Conservation (phyloP, 2,797 vertebrate genomes). For the Okamejei kenojei region DNA sequence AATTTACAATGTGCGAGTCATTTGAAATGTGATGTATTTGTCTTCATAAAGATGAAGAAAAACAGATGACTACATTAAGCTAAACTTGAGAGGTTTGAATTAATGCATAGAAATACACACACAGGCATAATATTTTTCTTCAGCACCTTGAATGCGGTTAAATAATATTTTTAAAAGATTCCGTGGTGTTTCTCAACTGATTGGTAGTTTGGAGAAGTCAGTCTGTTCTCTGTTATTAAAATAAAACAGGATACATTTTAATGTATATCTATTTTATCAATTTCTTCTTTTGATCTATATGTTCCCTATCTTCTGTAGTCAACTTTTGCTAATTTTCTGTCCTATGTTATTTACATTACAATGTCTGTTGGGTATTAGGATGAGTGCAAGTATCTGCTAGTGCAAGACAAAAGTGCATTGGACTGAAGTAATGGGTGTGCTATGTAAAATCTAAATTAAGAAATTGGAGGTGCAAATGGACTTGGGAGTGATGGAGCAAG, state of each 20-base stretch:
- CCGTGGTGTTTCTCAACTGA: slow-evolving; percentile 43
- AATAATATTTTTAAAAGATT: slow-evolving; percentile 41
- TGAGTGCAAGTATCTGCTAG: neutral
- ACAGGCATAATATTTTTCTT: slow-evolving; percentile 43
- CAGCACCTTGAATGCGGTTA: slow-evolving; percentile 41
- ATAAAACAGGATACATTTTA: slow-evolving; percentile 4
- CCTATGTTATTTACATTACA: neutral
- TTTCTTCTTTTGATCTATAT: neutral
- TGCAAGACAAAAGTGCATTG: slow-evolving; percentile 10
- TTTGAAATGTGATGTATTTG: slow-evolving; percentile 63
- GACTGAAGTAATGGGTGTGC: neutral
- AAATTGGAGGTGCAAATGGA: too few relatives aligned
- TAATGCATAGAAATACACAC: slow-evolving; percentile 52
- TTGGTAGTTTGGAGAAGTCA: slow-evolving; percentile 35
- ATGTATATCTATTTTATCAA: neutral
- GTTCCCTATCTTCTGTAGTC: neutral
- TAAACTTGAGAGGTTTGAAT: slow-evolving; percentile 53
- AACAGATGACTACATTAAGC: slow-evolving; percentile 54
- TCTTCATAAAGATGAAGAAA: slow-evolving; percentile 60
- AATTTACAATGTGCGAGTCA: slow-evolving; percentile 61
- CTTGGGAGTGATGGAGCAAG: too few relatives aligned
- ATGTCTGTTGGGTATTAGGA: slow-evolving; percentile 9
- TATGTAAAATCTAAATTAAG: neutral
- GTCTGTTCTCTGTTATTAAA: neutral
- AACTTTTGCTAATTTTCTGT: slow-evolving; percentile 7